phyloP scores from a whole-genome alignment of 2,797 vertebrate genomes.

The Dallia pectoralis region DNA sequence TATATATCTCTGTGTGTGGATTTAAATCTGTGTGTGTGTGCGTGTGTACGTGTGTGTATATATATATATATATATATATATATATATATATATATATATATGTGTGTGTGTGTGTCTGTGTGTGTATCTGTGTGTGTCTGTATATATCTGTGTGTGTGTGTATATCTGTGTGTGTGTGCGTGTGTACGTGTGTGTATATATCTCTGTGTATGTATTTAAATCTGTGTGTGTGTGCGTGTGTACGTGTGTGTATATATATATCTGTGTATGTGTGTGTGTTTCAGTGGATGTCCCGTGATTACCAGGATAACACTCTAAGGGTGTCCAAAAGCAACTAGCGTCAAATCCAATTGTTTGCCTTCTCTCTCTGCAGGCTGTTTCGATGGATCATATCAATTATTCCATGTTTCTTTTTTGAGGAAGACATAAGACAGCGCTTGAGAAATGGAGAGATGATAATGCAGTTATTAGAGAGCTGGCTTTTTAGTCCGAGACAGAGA shows the following conservation, averaged over 20 bases:
- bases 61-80: too few species aligned
- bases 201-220: too few species aligned
- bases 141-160: too few species aligned
- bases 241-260: background rate
- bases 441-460: constrained; percentile 71
- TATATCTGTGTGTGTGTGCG: too few species aligned
- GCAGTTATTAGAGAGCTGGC: constrained; percentile 53
- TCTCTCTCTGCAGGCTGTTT: constrained; percentile 54
- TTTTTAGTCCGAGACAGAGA: constrained; percentile 41
- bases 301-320: constrained; percentile 62
- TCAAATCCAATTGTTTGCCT: constrained; percentile 58
- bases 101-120: background rate
- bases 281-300: constrained; percentile 43
- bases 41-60: background rate
- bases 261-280: constrained; percentile 25
- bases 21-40: background rate
- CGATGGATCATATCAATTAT: constrained; percentile 70
- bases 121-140: background rate
- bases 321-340: constrained; percentile 65
- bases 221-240: background rate
- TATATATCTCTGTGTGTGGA: constrained; percentile 37
- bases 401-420: constrained; percentile 53
- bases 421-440: constrained; percentile 52
- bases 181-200: too few species aligned
- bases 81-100: too few species aligned